Conservation (phyloP, 2,797 vertebrate species). For the Poecilia wingei region DNA sequence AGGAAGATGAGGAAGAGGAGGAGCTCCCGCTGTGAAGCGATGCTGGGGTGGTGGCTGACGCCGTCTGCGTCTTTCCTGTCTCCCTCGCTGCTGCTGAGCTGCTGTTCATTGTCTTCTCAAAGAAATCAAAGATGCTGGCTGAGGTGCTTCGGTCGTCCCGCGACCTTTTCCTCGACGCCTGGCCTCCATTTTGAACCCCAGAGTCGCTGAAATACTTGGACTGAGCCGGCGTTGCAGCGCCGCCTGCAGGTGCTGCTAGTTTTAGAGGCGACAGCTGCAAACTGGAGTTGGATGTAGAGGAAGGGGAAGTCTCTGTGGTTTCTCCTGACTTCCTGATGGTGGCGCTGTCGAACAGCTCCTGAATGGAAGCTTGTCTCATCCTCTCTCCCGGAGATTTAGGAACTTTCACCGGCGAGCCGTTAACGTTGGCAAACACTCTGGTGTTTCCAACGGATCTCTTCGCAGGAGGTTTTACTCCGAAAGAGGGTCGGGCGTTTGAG, state of each 20-base stretch:
- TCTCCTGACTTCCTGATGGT: constrained; percentile 29
- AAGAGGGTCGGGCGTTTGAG: constrained; percentile 19
- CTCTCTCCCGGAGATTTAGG: constrained; percentile 40
- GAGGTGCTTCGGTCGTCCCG: constrained; percentile 60
- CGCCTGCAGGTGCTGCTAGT: constrained; percentile 20
- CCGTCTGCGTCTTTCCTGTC: constrained; percentile 4
- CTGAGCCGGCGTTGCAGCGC: constrained; percentile 10
- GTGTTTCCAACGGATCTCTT: constrained; percentile 80
- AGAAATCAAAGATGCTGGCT: constrained; percentile 65
- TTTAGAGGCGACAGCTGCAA: background rate
- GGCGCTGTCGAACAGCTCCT: constrained; percentile 62
- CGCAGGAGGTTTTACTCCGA: constrained; percentile 21
- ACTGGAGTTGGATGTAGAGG: constrained; percentile 1
- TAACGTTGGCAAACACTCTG: constrained; percentile 78
- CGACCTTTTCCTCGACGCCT: constrained; percentile 68
- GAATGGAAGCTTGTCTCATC: constrained; percentile 70
- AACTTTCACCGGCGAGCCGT: constrained; percentile 82
- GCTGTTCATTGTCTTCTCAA: constrained; percentile 56
- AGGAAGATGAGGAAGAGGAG: constrained; percentile 21
- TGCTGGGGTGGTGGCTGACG: constrained; percentile 22
- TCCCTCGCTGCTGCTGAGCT: constrained; percentile 29
- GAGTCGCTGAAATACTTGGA: constrained; percentile 46
- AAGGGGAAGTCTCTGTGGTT: constrained; percentile 7
- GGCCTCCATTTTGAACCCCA: constrained; percentile 3
- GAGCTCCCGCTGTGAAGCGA: constrained; percentile 5